phyloP scores from a whole-genome alignment of 2,797 vertebrate genomes.

The Characodon lateralis region DNA sequence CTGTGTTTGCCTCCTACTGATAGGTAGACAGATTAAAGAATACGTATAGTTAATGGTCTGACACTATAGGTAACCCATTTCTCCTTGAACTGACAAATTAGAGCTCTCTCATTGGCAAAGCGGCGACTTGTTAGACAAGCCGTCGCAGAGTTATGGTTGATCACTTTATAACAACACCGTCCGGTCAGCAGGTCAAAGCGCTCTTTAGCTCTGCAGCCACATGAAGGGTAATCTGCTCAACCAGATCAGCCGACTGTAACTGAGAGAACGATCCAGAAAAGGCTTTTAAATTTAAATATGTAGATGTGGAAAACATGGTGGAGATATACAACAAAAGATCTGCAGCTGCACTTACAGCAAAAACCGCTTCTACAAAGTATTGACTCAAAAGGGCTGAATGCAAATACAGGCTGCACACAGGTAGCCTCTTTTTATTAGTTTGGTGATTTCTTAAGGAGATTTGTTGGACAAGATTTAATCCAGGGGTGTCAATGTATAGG shows the following conservation, averaged over 20 bases:
- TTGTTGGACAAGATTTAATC: not conserved
- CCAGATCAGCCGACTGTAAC: conserved; percentile 57
- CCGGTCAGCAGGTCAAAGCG: conserved; percentile 32
- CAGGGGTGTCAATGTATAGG: not conserved
- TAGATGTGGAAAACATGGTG: too few relatives aligned
- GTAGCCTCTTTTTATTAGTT: not conserved
- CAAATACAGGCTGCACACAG: not conserved
- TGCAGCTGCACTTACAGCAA: not conserved
- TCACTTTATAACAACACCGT: conserved; percentile 8
- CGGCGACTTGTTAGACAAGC: not conserved
- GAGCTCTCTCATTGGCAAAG: not conserved
- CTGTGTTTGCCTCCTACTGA: too few relatives aligned
- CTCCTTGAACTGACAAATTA: not conserved
- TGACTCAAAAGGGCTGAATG: too few relatives aligned
- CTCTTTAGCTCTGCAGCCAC: conserved; percentile 38
- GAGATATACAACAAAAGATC: not conserved
- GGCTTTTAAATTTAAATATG: conserved; percentile 32
- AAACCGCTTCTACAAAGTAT: too few relatives aligned
- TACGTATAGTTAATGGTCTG: not conserved
- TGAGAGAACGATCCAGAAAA: conserved; percentile 62
- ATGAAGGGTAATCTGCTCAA: conserved; percentile 73
- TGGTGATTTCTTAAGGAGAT: not conserved
- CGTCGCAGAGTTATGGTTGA: not conserved
- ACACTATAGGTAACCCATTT: not conserved
- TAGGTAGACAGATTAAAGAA: not conserved